Evolutionary conservation across 2,797 vertebrate genomes (phyloP), one percentile per base, ranked within the genome.

Genomic region (Mastacembelus armatus): DNA sequence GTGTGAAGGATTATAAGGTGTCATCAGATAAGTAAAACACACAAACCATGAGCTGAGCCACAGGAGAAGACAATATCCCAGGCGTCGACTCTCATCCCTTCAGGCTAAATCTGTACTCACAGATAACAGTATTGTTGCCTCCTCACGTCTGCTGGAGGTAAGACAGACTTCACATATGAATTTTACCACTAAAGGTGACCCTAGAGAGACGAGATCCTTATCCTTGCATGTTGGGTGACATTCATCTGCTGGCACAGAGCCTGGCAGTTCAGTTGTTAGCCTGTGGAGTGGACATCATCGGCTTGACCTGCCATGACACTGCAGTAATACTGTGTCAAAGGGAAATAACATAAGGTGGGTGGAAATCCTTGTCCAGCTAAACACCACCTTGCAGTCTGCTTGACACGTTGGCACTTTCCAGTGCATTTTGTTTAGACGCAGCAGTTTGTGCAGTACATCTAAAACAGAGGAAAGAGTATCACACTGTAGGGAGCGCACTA

Each of bases 21-120:
- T 79, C 84, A 89, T 88, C 90, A 87, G 87, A 90, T 91, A 87
- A 85, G 55, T 66, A 68, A 52, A 60, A 48, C 62, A 62, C 73
- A 78, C 61, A 81, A 72, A 80, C 81, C 58, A 70, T 43, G 62
- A 81, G 75, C 74, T 43, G 57, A 77, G 65, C 67, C 57, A 30
- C 64, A 54, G 42, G 78, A 83, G 84, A 75, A 78, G 80, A 85
- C 83, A 75, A 72, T 78, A 82, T 81, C 76, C 76, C 70, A 54
- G 74, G 39, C 3, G 38, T 54, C 29, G 10, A 68, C 71, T 71
- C 63, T 73, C 70, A 77, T 48, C 52, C 76, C 88, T 77, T 44
- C 14, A 8, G 81, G 87, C 63, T 52, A 61, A 83, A 84, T 83
- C 84, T 89, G 87, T 67, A 66, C 77, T 61, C 8, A 36, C 49